A percentile compares a stretch with the other conserved stretches of the same genome.
These are phyloP conservation scores for Burhinus bistriatus DNA, from an alignment of 2,113 vertebrate species.

Conservation along the genomic window DNA sequence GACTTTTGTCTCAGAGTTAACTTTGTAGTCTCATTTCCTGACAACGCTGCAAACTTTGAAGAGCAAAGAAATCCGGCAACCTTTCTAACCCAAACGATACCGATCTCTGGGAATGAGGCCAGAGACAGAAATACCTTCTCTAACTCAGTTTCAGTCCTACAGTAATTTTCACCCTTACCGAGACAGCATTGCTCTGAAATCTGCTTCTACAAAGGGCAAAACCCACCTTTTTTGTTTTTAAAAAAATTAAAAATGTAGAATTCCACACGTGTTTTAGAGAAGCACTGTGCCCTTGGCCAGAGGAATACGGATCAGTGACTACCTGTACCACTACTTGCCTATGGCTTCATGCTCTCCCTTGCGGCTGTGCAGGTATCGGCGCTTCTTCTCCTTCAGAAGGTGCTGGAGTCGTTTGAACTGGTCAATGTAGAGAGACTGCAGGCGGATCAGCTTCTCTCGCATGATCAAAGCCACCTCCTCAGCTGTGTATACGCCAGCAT, in stretches of 20 bases:
- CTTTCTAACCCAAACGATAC: not conserved
- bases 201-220: not conserved
- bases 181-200: not conserved
- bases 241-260: not conserved
- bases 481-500: conserved; percentile 94
- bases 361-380: conserved; percentile 87
- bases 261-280: not conserved
- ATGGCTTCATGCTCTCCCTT: conserved; percentile 90
- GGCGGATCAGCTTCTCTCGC: conserved; percentile 92
- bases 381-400: conserved; percentile 94
- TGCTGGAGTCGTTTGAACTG: conserved; percentile 98
- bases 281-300: accelerated
- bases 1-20: conserved; percentile 14
- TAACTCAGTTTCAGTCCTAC: not conserved
- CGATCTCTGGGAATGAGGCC: not conserved
- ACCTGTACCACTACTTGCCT: conserved; percentile 64
- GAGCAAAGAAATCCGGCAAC: not conserved
- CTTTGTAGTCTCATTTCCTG: conserved; percentile 43
- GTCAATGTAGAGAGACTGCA: conserved; percentile 97
- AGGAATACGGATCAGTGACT: not conserved
- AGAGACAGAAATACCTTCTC: not conserved
- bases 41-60: not conserved
- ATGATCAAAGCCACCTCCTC: conserved; percentile 97
- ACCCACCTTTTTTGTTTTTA: no score
- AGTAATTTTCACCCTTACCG: not conserved